Evolutionary conservation across 2,888 invertebrate species (phyloP).

Genomic region (Baronia brevicornis): DNA sequence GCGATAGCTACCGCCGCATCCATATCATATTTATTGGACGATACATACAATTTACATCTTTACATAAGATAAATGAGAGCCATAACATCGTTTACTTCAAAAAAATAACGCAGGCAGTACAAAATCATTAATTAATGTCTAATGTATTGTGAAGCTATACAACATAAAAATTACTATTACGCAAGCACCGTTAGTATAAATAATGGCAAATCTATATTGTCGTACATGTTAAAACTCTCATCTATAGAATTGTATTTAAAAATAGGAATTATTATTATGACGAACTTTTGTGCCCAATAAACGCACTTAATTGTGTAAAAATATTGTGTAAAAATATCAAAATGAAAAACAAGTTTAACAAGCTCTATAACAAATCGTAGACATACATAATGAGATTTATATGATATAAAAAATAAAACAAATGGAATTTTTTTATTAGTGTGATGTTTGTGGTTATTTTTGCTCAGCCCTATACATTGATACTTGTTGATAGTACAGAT

Average conservation of each 20-base stretch:
- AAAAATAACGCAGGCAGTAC: no score
- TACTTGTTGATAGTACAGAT: no score
- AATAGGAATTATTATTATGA: conserved; percentile 23
- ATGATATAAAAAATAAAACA: conserved; percentile 22
- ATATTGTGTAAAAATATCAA: conserved; percentile 28
- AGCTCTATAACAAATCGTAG: conserved; percentile 29
- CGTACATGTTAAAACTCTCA: conserved; percentile 21
- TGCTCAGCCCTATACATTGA: no score
- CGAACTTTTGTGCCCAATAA: conserved; percentile 32
- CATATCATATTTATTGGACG: conserved; percentile 25
- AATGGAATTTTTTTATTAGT: conserved; percentile 11
- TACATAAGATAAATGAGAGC: conserved; percentile 30
- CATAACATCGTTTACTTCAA: conserved; percentile 28
- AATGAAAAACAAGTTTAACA: conserved; percentile 38
- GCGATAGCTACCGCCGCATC: no score
- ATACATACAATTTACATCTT: conserved; percentile 28
- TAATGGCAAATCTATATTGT: conserved; percentile 15
- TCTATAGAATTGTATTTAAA: conserved; percentile 13
- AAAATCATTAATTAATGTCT: no score
- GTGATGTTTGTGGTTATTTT: conserved; percentile 13
- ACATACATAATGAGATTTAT: conserved; percentile 22
- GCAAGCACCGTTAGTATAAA: conserved; percentile 19
- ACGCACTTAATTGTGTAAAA: conserved; percentile 25
- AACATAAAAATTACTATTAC: conserved; percentile 6
- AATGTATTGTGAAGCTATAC: no score